phyloP scores from a whole-genome alignment of 2,888 invertebrate species.

The Notocelia uddmanniana region DNA sequence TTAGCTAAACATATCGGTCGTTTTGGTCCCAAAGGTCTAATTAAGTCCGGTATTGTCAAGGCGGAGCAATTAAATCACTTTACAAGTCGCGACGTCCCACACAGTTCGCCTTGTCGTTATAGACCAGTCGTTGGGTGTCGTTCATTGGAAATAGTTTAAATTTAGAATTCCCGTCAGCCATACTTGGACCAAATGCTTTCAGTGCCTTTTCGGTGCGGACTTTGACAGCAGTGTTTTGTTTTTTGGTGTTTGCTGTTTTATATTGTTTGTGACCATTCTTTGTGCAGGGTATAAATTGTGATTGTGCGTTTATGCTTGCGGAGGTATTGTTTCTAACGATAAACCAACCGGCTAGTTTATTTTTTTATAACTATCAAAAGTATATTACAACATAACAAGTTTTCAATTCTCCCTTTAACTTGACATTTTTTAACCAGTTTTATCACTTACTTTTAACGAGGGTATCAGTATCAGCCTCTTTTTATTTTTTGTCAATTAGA shows the following conservation, averaged over 20 bases:
- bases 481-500: no score
- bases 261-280: constrained; percentile 36
- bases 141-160: constrained; percentile 82
- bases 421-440: no score
- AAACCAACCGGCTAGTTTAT: not conserved
- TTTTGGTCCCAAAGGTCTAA: constrained; percentile 22
- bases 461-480: no score
- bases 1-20: constrained; percentile 24
- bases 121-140: constrained; percentile 72
- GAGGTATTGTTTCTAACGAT: constrained; percentile 7
- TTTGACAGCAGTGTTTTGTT: constrained; percentile 61
- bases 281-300: constrained; percentile 47
- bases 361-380: not conserved
- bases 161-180: constrained; percentile 83
- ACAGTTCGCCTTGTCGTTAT: constrained; percentile 67
- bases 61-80: constrained; percentile 58
- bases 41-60: constrained; percentile 41
- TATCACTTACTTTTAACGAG: no score
- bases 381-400: no score
- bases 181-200: constrained; percentile 78
- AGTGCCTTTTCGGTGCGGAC: constrained; percentile 69
- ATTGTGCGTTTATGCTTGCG: not conserved
- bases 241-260: constrained; percentile 52
- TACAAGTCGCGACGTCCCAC: constrained; percentile 73
- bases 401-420: no score